Base-by-base conservation (phyloP, 2,888 invertebrate genomes). In the Mechanitis mazaeus region DNA sequence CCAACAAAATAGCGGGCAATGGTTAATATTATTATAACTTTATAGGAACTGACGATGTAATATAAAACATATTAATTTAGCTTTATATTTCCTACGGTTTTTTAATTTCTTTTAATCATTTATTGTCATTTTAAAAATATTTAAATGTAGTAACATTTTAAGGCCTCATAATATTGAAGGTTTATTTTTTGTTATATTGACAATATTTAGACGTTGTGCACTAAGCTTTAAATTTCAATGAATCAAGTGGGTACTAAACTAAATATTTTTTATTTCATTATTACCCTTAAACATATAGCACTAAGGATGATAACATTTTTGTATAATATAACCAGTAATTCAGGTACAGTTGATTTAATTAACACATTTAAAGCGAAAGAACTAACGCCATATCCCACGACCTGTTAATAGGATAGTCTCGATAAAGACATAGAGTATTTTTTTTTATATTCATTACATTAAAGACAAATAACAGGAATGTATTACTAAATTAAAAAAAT, bases 311-410 rank as follows among this genome's bases (percentile, higher is more conserved):
- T 33, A 28, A 53, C 9, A 11, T 54, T 28, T 45, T 45, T 31
- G 20, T 45, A 46, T 20, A 38, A 5, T 7, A 31, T 28, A 55
- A 68, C 64, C 61, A 64, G 61, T 64, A 61, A 61, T 67, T 68
- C 67, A 55, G 68, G 72, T 74, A 71, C 65, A 68, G 64, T 55
- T 72, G 71, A 74, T 73, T 75, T 71, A 75, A 79, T 80, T 79
- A 79, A 69, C 79, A 78, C 74, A 64, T 65, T 62, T 55, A 64
- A 62, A 55, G 58, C 58, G 59, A 56, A 58, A 55, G 55, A 60
- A 55, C 64, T 62, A 54, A 64, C 57, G 47, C 54, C 50, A 54
- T 64, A 55, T 56, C 64, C 62, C 55, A 64, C 67, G 57, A 33
- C 46, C 55, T 63, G 64, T 56, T 63, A 64, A 64, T 66, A 58